Evolutionary conservation across 2,113 vertebrate species (phyloP), one percentile per base, ranked within the genome.

Genomic region (Mellivora capensis): DNA sequence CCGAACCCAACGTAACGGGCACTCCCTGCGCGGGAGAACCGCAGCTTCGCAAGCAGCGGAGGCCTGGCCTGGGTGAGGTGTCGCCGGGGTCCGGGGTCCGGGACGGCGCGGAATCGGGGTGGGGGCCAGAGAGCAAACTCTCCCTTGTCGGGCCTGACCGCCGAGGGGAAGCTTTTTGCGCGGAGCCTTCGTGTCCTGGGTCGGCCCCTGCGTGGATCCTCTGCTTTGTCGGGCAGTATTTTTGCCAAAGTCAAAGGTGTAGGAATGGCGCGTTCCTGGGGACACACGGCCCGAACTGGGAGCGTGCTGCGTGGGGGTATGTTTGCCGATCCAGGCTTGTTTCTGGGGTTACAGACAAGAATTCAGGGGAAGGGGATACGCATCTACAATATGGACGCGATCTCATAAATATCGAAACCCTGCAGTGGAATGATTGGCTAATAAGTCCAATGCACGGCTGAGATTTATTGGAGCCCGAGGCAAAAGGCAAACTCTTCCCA

Each of bases 31-130:
- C 25, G 25, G 25, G 59, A 61, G 59, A 61, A 61, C 7, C 7
- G 0, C 13, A 4, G 59, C 10, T 23, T 10, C 10, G 15, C 4
- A 0, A 27, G 17, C 49, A 0, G 29, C 44, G 1, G 4, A 21
- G 57, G 12, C 23, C 8, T 20, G 11, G 29, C 42, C 5, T 0
- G 7, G 20, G 34, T 0, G 25, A 34, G 20, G 59, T 6, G 18
- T 10, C 18, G 7, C 25, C 20, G 2, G 21, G 31, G 17, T 11
- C 49, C 52, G 52, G 49, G 49, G 49, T 52, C 15, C 3, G 21
- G 37, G 47, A 57, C 21, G 11, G 2, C n/a, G 29, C 39, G 69
- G 18, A 29, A 9, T 49, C 27, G 23, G 39, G 54, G 54, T 20
- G 54, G 31, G 21, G 21, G 11, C 2, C 21, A 23, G 11, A 62